phyloP scores from a whole-genome alignment of 2,797 vertebrate species.

The Sternarchorhynchus goeldii region DNA sequence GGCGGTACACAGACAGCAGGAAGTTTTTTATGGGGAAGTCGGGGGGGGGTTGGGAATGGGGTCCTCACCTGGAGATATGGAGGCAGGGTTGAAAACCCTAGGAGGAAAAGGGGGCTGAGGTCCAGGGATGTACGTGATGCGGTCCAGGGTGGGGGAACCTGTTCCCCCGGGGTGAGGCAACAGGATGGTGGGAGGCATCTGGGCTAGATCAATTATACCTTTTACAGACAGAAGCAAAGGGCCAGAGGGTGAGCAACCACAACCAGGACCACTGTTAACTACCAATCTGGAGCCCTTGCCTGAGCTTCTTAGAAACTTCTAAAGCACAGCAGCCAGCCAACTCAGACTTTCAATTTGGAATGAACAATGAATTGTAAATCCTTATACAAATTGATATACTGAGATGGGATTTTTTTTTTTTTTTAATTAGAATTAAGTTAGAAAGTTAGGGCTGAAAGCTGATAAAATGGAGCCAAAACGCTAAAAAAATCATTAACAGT shows the following conservation, averaged over 20 bases:
- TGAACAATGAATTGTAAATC: neutral
- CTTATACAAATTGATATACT: conserved; percentile 13
- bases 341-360: conserved; percentile 34
- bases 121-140: conserved; percentile 94
- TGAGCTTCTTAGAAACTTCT: conserved; percentile 43
- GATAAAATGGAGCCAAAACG: conserved; percentile 19
- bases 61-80: conserved; percentile 93
- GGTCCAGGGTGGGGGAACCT: conserved; percentile 94
- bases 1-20: conserved; percentile 41
- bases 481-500: neutral
- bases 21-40: conserved; percentile 56
- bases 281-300: conserved; percentile 45
- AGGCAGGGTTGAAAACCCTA: conserved; percentile 94
- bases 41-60: conserved; percentile 55
- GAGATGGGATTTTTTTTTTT: neutral
- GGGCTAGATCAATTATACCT: conserved; percentile 99
- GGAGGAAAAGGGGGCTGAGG: conserved; percentile 93
- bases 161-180: conserved; percentile 97
- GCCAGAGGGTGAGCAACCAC: conserved; percentile 80
- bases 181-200: conserved; percentile 98
- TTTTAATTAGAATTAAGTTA: neutral
- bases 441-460: conserved; percentile 54
- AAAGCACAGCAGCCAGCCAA: conserved; percentile 25
- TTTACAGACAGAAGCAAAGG: conserved; percentile 89
- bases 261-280: conserved; percentile 63